A percentile compares a stretch with the other conserved stretches of the same genome.
Conservation (phyloP, 2,113 vertebrate genomes). For the Grammomys dolichurus region DNA sequence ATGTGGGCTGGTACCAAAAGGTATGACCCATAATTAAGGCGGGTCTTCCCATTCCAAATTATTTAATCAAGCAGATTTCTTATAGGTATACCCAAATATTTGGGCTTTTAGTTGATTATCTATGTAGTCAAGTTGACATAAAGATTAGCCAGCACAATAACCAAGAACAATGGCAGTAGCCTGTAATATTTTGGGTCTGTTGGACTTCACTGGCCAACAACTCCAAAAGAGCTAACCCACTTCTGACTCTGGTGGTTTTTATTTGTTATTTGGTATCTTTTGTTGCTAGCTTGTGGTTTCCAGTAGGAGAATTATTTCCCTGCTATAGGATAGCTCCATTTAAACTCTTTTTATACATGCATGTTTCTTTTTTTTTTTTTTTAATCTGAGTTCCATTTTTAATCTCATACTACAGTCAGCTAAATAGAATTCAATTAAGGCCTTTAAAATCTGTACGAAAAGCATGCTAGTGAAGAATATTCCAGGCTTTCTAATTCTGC, state of each 20-base stretch:
- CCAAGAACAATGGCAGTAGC: not conserved
- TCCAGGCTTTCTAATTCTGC: not conserved
- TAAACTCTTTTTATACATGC: not conserved
- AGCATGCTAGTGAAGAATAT: constrained; percentile 13
- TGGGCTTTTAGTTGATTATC: not conserved
- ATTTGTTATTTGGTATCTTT: not conserved
- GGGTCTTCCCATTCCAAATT: no score
- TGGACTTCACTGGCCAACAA: not conserved
- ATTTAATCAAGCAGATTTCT: not conserved
- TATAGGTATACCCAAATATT: not conserved
- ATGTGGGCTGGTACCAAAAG: not conserved
- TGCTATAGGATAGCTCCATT: not conserved
- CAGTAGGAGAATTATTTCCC: not conserved
- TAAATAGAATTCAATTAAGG: constrained; percentile 9
- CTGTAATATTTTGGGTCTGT: not conserved
- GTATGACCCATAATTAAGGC: not conserved
- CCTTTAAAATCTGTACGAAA: not conserved
- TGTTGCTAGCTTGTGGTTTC: not conserved
- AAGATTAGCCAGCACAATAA: not conserved
- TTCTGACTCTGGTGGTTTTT: not conserved
- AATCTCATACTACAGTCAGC: not conserved
- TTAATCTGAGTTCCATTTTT: not conserved
- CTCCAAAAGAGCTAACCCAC: not conserved
- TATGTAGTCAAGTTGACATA: not conserved
- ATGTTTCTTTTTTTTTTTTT: not conserved